Percentiles rank a stretch among this genome's conserved stretches.
Evolutionary conservation across 2,113 vertebrate genomes (phyloP).

Genomic region (Oncorhynchus clarkii): DNA sequence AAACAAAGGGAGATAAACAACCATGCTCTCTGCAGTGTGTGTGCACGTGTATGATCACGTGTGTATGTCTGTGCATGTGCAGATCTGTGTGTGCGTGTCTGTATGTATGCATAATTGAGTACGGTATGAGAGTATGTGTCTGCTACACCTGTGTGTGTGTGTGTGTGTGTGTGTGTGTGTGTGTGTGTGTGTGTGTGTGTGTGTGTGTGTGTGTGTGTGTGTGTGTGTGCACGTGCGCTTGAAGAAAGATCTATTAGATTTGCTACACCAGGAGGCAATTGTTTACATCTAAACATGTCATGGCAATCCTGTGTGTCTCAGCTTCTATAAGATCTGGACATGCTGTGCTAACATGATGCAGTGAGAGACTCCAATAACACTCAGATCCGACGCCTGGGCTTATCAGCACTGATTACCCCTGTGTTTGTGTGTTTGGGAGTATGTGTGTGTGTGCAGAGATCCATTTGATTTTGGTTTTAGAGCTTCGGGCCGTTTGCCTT

Average conservation of each 20-base stretch:
- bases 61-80: not conserved
- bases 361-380: too few relatives aligned
- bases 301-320: not conserved
- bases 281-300: not conserved
- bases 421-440: not conserved
- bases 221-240: too few relatives aligned
- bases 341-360: not conserved
- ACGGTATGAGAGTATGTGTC: too few relatives aligned
- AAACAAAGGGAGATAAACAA: not conserved
- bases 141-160: too few relatives aligned
- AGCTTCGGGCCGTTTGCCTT: conserved; percentile 2
- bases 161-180: too few relatives aligned
- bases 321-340: not conserved
- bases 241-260: too few relatives aligned
- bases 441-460: not conserved
- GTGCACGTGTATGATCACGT: not conserved
- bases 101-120: too few relatives aligned
- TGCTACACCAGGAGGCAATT: not conserved
- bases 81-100: too few relatives aligned
- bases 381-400: too few relatives aligned
- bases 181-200: too few relatives aligned
- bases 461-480: conserved; percentile 12
- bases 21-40: not conserved
- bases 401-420: too few relatives aligned
- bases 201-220: too few relatives aligned